phyloP scores from a whole-genome alignment of 1,140 invertebrate species.

The Neodiprion lecontei region DNA sequence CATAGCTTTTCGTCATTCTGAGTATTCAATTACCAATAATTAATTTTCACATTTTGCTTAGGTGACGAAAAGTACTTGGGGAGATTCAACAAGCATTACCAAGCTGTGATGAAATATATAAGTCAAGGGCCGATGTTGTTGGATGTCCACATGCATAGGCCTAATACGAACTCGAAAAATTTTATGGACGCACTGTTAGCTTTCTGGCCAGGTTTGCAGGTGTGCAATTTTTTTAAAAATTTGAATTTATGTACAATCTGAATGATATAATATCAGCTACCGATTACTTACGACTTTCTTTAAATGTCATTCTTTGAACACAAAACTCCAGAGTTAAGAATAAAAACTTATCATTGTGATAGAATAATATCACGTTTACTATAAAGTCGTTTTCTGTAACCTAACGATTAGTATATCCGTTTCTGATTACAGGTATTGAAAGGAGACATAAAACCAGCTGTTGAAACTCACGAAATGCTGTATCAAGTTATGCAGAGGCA shows the following conservation, averaged over 20 bases:
- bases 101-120: slow-evolving; percentile 98
- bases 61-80: slow-evolving; percentile 90
- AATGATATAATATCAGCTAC: slow-evolving; percentile 13
- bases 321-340: neutral
- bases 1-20: neutral
- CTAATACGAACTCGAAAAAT: slow-evolving; percentile 92
- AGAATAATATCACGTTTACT: no score
- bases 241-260: slow-evolving; percentile 19
- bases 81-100: slow-evolving; percentile 95
- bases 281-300: no score
- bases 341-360: neutral
- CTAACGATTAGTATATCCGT: neutral
- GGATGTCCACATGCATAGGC: slow-evolving; percentile 99
- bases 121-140: slow-evolving; percentile 93
- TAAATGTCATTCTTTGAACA: slow-evolving; percentile 17
- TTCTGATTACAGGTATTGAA: slow-evolving; percentile 71
- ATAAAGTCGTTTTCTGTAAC: neutral
- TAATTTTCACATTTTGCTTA: slow-evolving; percentile 39
- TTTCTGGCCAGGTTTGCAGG: slow-evolving; percentile 98
- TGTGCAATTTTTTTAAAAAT: slow-evolving; percentile 52
- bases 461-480: slow-evolving; percentile 96
- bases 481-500: slow-evolving; percentile 97
- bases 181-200: slow-evolving; percentile 98
- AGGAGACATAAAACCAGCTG: slow-evolving; percentile 94
- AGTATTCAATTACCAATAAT: neutral